Conservation (phyloP, 2,888 invertebrate genomes). For the Sphaerophoria rueppellii region DNA sequence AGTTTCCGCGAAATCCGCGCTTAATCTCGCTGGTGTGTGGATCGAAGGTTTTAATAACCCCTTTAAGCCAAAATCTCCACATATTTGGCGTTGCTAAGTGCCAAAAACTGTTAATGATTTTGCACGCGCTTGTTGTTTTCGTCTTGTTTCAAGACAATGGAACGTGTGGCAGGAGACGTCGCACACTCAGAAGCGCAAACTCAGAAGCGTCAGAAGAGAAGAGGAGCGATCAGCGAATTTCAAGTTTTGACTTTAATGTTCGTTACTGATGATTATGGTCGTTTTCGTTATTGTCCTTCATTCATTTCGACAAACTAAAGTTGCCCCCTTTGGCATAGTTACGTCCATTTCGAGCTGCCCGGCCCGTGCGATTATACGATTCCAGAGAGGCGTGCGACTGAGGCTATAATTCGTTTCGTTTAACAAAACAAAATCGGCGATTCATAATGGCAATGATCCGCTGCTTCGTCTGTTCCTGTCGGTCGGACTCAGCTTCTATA, state of each 20-base stretch:
- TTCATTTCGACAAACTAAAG: background rate
- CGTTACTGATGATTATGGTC: constrained; percentile 47
- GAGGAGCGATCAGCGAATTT: constrained; percentile 20
- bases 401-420: constrained; percentile 74
- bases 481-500: constrained; percentile 47
- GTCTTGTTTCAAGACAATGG: background rate
- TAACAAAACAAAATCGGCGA: constrained; percentile 74
- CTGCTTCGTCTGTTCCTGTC: constrained; percentile 35
- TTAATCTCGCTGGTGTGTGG: constrained; percentile 41
- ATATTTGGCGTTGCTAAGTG: constrained; percentile 63
- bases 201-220: background rate
- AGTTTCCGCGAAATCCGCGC: constrained; percentile 57
- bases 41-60: constrained; percentile 68
- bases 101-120: constrained; percentile 72
- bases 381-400: constrained; percentile 70
- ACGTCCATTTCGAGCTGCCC: no score
- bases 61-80: constrained; percentile 63
- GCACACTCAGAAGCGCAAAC: no score
- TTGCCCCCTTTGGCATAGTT: background rate
- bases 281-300: constrained; percentile 25
- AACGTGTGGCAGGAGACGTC: constrained; percentile 4
- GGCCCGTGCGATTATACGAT: background rate
- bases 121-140: constrained; percentile 29
- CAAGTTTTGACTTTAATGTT: constrained; percentile 52
- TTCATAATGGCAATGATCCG: constrained; percentile 70